phyloP scores from a whole-genome alignment of 2,113 vertebrate species.

The Salvator merianae region DNA sequence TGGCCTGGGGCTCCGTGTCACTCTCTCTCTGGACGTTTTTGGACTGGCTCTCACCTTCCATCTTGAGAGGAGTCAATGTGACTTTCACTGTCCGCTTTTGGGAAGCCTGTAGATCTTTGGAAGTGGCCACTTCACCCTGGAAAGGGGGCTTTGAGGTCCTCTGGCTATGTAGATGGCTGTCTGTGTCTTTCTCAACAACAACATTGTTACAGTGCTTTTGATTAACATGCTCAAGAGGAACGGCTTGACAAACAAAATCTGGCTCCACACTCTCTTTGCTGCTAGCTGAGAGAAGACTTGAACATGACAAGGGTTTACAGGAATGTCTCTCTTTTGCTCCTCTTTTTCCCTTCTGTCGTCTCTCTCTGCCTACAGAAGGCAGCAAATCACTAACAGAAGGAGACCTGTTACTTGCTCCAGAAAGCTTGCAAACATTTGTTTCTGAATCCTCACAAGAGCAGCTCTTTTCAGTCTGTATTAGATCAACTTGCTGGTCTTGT shows the following conservation, averaged over 20 bases:
- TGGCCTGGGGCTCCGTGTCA: constrained; percentile 46
- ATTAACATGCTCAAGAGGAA: constrained; percentile 71
- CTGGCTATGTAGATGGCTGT: constrained; percentile 69
- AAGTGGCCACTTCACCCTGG: constrained; percentile 67
- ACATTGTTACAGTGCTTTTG: constrained; percentile 72
- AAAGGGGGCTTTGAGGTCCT: constrained; percentile 64
- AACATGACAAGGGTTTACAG: constrained; percentile 61
- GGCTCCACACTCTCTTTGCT: constrained; percentile 67
- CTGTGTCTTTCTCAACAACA: constrained; percentile 66
- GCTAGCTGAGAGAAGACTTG: constrained; percentile 43
- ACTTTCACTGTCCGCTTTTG: constrained; percentile 82
- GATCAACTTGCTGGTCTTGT: constrained; percentile 67
- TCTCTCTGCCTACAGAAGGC: constrained; percentile 66
- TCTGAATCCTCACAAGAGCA: constrained; percentile 50
- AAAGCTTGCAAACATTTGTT: constrained; percentile 58
- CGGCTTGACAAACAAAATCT: constrained; percentile 68
- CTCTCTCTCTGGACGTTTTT: constrained; percentile 64
- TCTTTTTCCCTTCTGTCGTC: constrained; percentile 75
- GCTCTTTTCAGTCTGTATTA: constrained; percentile 42
- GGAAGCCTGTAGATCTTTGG: constrained; percentile 72
- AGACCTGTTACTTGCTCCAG: constrained; percentile 57
- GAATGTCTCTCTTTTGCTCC: constrained; percentile 73
- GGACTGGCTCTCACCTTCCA: constrained; percentile 76
- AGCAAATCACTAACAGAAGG: constrained; percentile 62
- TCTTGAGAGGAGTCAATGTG: constrained; percentile 81